Percentiles rank a stretch among this genome's conserved stretches.
Conservation (phyloP, 64 coral and sea anemone species). For the Actinia equina region DNA sequence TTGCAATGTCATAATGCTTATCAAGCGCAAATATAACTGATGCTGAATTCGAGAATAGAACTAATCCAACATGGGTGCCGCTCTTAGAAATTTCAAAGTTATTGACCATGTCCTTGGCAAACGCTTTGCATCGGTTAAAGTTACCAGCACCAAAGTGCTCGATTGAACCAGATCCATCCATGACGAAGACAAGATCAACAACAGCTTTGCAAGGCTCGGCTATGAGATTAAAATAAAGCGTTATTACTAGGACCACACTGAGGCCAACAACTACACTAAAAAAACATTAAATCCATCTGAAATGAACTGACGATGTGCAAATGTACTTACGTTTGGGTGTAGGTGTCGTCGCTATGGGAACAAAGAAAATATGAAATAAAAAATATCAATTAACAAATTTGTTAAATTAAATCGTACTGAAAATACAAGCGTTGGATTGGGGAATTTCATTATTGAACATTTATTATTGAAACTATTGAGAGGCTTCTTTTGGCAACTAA, state of each 20-base stretch:
- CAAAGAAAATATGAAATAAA: background rate
- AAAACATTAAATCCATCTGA: no score
- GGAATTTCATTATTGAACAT: no score
- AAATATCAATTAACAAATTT: background rate
- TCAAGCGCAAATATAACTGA: background rate
- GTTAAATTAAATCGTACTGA: no score
- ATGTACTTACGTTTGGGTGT: background rate
- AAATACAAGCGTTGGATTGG: no score
- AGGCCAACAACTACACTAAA: no score
- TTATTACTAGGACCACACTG: no score
- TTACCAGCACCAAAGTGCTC: slow-evolving; percentile 20
- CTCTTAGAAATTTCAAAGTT: slow-evolving; percentile 12
- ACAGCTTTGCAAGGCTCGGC: slow-evolving; percentile 1
- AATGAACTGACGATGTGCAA: no score
- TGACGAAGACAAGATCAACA: slow-evolving; percentile 38
- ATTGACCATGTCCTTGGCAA: slow-evolving; percentile 28
- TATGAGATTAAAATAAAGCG: background rate
- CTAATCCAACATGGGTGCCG: slow-evolving; percentile 25
- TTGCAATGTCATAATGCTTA: background rate
- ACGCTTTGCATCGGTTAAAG: slow-evolving; percentile 15
- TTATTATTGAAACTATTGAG: no score
- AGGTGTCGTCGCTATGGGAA: background rate
- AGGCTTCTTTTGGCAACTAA: no score
- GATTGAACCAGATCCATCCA: slow-evolving; percentile 50
- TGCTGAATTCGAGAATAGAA: slow-evolving; percentile 14